Conservation (phyloP, 1,140 invertebrate species). For the Halyomorpha halys region DNA sequence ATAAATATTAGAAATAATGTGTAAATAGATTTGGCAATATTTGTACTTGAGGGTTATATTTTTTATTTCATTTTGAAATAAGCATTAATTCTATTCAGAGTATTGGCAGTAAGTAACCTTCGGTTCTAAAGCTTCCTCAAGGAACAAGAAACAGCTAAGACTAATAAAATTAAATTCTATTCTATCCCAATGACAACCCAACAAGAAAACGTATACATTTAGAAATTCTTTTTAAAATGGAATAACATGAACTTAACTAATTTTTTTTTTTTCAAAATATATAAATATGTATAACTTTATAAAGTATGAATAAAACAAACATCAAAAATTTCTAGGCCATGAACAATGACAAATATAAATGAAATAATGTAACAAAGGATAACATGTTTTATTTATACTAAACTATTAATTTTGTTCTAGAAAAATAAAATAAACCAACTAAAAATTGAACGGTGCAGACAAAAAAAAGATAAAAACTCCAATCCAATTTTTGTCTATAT, state of each 20-base stretch:
- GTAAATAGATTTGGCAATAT: constrained; percentile 15
- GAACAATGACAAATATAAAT: constrained; percentile 1
- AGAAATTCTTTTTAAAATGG: neutral
- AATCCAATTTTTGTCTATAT: too few relatives aligned
- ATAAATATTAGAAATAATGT: constrained; percentile 11
- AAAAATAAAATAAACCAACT: too few relatives aligned
- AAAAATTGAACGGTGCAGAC: too few relatives aligned
- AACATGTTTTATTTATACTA: too few relatives aligned
- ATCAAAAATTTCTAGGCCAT: constrained; percentile 4
- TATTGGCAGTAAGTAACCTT: constrained; percentile 15
- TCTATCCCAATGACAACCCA: constrained; percentile 18
- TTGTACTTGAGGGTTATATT: constrained; percentile 17
- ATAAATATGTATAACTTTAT: neutral
- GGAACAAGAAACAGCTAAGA: constrained; percentile 11
- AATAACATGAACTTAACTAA: constrained; percentile 14
- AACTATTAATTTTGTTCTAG: too few relatives aligned
- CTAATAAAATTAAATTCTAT: constrained; percentile 3
- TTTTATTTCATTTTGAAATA: constrained; percentile 13
- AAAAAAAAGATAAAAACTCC: too few relatives aligned
- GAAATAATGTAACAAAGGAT: too few relatives aligned
- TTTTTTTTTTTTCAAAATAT: constrained; percentile 1
- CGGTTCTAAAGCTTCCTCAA: constrained; percentile 16
- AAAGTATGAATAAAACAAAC: constrained; percentile 2
- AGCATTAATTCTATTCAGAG: constrained; percentile 13
- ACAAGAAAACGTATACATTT: constrained; percentile 18